Evolutionary conservation across 2,888 invertebrate genomes (phyloP).

Genomic region (Erebia ligea): DNA sequence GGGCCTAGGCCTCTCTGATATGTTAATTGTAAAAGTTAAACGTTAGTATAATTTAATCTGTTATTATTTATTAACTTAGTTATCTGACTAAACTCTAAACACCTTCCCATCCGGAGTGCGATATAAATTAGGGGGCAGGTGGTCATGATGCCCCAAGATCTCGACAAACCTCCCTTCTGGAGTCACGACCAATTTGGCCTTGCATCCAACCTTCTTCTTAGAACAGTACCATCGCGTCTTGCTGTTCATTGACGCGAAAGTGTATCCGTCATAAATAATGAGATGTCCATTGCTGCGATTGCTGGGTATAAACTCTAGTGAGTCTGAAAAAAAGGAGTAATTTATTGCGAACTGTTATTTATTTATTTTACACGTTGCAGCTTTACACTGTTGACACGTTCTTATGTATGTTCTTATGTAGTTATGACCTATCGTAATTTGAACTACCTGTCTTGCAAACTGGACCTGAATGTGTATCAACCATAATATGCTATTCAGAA

Average conservation of each 20-base stretch:
- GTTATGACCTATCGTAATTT: too few species aligned
- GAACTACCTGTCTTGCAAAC: too few species aligned
- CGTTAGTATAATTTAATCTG: too few species aligned
- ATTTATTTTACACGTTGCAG: too few species aligned
- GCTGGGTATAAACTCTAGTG: not conserved
- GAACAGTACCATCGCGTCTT: slow-evolving; percentile 58
- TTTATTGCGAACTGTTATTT: not conserved
- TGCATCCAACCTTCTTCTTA: slow-evolving; percentile 50
- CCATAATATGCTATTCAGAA: too few species aligned
- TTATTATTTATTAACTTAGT: too few species aligned
- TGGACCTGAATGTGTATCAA: too few species aligned
- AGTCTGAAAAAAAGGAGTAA: not conserved
- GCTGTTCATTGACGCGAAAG: slow-evolving; percentile 45
- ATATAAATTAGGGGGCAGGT: slow-evolving; percentile 31
- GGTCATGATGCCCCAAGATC: slow-evolving; percentile 45
- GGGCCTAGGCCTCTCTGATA: too few species aligned
- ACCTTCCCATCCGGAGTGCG: slow-evolving; percentile 11
- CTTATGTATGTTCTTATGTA: too few species aligned
- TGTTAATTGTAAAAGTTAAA: too few species aligned
- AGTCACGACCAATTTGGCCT: slow-evolving; percentile 47
- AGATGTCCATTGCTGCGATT: slow-evolving; percentile 7
- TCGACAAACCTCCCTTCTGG: slow-evolving; percentile 35
- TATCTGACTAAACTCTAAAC: not conserved
- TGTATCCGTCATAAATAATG: slow-evolving; percentile 36
- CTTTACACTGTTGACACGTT: too few species aligned